phyloP scores from a whole-genome alignment of 2,888 invertebrate genomes.

The Drosophila imparisetae region DNA sequence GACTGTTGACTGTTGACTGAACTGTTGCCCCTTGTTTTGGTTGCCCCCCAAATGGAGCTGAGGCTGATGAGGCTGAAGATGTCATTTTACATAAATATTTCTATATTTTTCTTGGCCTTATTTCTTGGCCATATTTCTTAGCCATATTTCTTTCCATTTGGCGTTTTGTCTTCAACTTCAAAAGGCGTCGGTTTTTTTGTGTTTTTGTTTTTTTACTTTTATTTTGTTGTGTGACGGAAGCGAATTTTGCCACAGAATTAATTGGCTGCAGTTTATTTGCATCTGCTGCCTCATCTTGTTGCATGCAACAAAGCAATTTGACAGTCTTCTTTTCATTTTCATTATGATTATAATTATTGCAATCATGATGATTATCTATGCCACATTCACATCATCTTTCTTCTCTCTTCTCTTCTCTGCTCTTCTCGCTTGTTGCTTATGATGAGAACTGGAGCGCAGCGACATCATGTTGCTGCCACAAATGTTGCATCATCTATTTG shows the following conservation, averaged over 20 bases:
- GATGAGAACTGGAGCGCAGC: constrained; percentile 71
- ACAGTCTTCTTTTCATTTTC: constrained; percentile 59
- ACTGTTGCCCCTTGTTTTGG: constrained; percentile 2
- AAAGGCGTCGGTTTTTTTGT: constrained; percentile 29
- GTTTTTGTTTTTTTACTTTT: neutral
- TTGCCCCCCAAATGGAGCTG: constrained; percentile 26
- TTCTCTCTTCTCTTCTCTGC: constrained; percentile 20
- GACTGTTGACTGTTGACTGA: no score
- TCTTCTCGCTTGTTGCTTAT: constrained; percentile 34
- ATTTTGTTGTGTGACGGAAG: constrained; percentile 32
- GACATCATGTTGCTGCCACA: constrained; percentile 46
- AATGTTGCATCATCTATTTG: constrained; percentile 65
- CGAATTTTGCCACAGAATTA: constrained; percentile 41
- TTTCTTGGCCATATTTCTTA: neutral
- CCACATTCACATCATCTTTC: constrained; percentile 33
- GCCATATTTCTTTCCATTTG: neutral
- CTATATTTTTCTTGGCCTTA: neutral
- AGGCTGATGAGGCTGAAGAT: constrained; percentile 9
- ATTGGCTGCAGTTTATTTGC: constrained; percentile 44
- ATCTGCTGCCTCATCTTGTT: constrained; percentile 13
- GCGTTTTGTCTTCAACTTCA: constrained; percentile 36
- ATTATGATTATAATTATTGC: constrained; percentile 10
- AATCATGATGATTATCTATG: constrained; percentile 22
- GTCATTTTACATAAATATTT: neutral
- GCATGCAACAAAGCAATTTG: constrained; percentile 70